A percentile compares a stretch with the other conserved stretches of the same genome.
Conservation (phyloP, 2,113 vertebrate species). For the Mirza zaza region DNA sequence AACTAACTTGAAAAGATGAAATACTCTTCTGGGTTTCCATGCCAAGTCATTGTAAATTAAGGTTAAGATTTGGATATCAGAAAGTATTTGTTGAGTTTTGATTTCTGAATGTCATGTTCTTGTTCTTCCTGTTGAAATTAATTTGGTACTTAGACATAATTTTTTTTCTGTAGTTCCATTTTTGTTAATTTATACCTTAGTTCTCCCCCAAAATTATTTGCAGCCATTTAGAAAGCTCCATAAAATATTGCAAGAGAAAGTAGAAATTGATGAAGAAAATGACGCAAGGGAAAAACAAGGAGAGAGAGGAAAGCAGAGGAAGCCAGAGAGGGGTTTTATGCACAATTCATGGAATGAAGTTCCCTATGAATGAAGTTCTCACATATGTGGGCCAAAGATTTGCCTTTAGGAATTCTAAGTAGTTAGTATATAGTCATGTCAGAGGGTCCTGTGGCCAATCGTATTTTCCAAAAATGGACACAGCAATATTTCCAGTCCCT, state of each 20-base stretch:
- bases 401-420: background rate
- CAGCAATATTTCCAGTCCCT: background rate
- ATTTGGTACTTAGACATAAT: constrained; percentile 11
- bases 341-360: background rate
- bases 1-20: constrained; percentile 46
- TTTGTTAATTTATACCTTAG: constrained; percentile 36
- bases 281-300: background rate
- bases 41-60: constrained; percentile 13
- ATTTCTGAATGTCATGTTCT: background rate
- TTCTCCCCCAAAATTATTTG: background rate
- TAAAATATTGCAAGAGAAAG: background rate
- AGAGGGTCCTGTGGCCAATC: background rate
- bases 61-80: constrained; percentile 25
- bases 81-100: constrained; percentile 27
- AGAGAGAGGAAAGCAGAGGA: background rate
- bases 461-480: background rate
- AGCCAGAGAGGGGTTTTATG: background rate
- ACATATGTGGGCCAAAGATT: background rate
- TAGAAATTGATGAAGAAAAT: background rate
- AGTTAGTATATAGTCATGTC: background rate
- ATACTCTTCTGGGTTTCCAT: constrained; percentile 9
- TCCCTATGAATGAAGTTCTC: background rate
- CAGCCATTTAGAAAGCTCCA: constrained; percentile 13
- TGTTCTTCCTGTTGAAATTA: constrained; percentile 51
- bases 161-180: constrained; percentile 31